phyloP scores from a whole-genome alignment of 2,797 vertebrate species.

The Phalloptychus januarius region DNA sequence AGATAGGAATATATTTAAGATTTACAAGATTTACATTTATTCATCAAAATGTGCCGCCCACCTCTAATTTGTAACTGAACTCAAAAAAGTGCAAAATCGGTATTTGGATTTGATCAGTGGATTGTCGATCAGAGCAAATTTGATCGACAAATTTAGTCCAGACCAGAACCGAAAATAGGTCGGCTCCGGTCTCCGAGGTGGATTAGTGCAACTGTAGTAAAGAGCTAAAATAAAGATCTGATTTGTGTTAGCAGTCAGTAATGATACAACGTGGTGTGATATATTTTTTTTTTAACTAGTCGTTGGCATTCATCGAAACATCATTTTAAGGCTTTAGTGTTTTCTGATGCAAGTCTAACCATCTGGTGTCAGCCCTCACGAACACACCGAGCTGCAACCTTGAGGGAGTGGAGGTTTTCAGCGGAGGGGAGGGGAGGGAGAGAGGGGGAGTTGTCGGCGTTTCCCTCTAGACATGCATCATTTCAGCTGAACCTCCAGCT shows the following conservation, averaged over 20 bases:
- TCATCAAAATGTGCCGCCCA: background rate
- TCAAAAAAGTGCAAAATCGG: background rate
- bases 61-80: background rate
- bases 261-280: background rate
- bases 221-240: background rate
- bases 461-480: slow-evolving; percentile 64
- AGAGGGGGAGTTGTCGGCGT: slow-evolving; percentile 42
- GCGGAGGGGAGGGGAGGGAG: slow-evolving; percentile 45
- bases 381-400: slow-evolving; percentile 4
- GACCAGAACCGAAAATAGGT: background rate
- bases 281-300: too few species aligned
- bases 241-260: background rate
- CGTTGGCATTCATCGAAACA: background rate
- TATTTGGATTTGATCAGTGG: background rate
- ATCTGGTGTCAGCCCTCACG: background rate
- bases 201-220: background rate
- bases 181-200: background rate
- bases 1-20: background rate
- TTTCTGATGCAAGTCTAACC: background rate
- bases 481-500: slow-evolving; percentile 61
- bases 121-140: background rate
- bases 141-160: too few species aligned
- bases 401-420: slow-evolving; percentile 3
- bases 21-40: background rate
- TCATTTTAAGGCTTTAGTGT: background rate